Base-by-base conservation (phyloP, 2,797 vertebrate species). In the Pyrocephalus nanus region DNA sequence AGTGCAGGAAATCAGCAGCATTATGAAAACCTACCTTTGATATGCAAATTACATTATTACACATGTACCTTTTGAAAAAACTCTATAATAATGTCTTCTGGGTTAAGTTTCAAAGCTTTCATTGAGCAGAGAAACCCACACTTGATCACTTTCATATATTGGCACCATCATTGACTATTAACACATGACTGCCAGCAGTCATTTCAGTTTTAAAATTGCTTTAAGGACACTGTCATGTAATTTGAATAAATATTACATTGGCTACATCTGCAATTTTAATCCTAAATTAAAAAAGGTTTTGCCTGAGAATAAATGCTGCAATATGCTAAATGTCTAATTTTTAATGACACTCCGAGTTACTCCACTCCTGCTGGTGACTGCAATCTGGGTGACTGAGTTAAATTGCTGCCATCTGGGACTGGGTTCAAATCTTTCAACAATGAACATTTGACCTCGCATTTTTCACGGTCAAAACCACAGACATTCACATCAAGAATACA, bases 391-490 rank as follows among this genome's bases (percentile, higher is more conserved):
- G 81, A 80, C 65, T 72, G 51, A 88, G 78, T 79, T 91, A 91
- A 96, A 95, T 26, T 94, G 71, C 67, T 62, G 90, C 79, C 92
- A 95, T 92, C 84, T 96, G 94, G 75, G n/a, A 84, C 54, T 36
- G 60, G 66, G 45, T 78, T 86, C 80, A 95, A 91, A 43, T 84
- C 45, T 83, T 87, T 85, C 82, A 92, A 51, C 2, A 50, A 82
- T 21, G 45, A 95, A 62, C 73, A 85, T 84, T 65, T 96, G 90
- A 95, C 62, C 90, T 80, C 30, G 0, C 27, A 27, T 95, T 97
- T 95, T 89, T 94, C 70, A 91, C 7, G 7, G 50, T 86, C 90
- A 95, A 95, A 95, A 53, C 27, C 8, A 23, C 26, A 91, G 81
- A 76, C 29, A 7, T 62, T 64, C 76, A 38, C 62, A 72, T 65